Conservation (phyloP, 2,113 vertebrate genomes). For the Numenius arquata region DNA sequence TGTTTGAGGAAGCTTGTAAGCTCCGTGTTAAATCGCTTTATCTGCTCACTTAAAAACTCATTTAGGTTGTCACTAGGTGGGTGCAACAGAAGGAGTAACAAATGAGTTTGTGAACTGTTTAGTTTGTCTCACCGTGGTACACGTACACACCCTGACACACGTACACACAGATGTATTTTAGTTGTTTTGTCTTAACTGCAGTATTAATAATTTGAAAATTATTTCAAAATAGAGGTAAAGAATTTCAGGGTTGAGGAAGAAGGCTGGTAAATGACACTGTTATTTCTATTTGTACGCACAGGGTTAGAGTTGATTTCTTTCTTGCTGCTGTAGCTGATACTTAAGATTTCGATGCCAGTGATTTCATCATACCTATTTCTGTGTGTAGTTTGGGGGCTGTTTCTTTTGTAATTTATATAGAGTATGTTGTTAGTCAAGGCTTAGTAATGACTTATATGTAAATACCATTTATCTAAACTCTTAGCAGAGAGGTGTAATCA, state of each 20-base stretch:
- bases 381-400: neutral
- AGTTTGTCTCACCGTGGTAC: accelerated
- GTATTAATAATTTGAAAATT: neutral
- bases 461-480: neutral
- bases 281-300: neutral
- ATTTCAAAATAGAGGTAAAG: neutral
- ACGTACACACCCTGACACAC: accelerated
- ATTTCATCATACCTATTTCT: neutral
- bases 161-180: neutral
- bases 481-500: neutral
- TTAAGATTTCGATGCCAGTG: neutral
- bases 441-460: neutral
- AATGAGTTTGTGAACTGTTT: neutral
- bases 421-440: neutral
- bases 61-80: neutral
- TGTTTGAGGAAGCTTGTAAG: neutral
- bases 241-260: neutral
- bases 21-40: neutral
- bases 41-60: neutral
- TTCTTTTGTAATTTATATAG: neutral
- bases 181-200: neutral
- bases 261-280: neutral
- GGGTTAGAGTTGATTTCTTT: neutral
- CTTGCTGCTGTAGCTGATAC: neutral
- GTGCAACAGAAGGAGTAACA: neutral